Evolutionary conservation across 2,113 vertebrate species (phyloP), one percentile per base, ranked within the genome.

Genomic region (Peromyscus maniculatus): DNA sequence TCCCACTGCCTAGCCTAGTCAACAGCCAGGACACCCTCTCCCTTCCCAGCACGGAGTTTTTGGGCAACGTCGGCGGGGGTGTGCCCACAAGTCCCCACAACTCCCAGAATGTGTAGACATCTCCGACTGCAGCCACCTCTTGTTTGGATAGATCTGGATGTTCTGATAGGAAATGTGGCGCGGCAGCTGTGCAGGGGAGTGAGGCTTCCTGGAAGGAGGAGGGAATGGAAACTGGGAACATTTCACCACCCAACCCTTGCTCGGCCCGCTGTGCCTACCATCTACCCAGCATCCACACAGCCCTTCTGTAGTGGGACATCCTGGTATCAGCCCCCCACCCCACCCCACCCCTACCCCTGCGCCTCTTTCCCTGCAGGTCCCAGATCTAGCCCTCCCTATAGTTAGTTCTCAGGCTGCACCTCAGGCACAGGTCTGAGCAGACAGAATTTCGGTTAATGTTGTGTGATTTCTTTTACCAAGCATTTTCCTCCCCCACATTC

Each of bases 201-300:
- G 49, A 52, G 46, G 75, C 80, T 96, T 95, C 96, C 95, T 77
- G 75, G 90, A 92, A 93, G 82, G 88, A 80, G 72, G n/a, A 89
- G 69, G 62, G 83, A 84, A 28, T 0, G 2, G 83, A 77, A 80
- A 10, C 43, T 43, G 43, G 9, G 87, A 80, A 84, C 28, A 52
- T 64, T 46, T 69, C 26, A 7, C 43, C 28, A 57, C 79, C 46
- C 10, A 1, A 4, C 43, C 55, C 75, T 36, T n/a, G 74, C 39
- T 57, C 87, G 13, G 19, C 88, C 91, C 13, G 0, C 24, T 3
- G 1, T 0, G 0, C 19, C 62, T 0, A 8, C 52, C 80, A 12
- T 31, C 71, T 57, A 7, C 46, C 62, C 22, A 4, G 36, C 22
- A 4, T 17, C 88, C 4, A 4, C 59, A 5, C n/a, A 31, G 9